Percentiles rank a stretch among this genome's conserved stretches.
Evolutionary conservation across 2,113 vertebrate species (phyloP).

Genomic region (Sorex fumeus): DNA sequence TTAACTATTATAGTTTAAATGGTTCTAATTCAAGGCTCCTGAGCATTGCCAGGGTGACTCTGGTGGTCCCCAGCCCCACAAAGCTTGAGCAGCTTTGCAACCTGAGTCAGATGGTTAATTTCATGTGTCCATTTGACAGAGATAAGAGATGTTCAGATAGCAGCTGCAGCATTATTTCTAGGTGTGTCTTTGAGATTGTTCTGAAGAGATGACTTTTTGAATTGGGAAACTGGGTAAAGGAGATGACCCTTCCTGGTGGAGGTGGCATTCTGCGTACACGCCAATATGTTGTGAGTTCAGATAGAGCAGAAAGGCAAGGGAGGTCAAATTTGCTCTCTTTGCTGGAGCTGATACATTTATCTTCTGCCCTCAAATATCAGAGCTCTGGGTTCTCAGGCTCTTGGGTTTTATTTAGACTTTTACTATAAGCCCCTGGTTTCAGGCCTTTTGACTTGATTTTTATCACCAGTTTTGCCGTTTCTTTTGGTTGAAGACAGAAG

Average conservation of each 20-base stretch:
- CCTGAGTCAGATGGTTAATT: neutral
- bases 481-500: neutral
- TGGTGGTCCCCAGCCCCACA: too few species aligned
- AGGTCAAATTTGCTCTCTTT: neutral
- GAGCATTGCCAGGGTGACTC: too few species aligned
- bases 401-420: neutral
- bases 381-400: neutral
- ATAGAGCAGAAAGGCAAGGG: neutral
- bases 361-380: neutral
- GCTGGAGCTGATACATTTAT: neutral
- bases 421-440: neutral
- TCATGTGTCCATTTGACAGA: neutral
- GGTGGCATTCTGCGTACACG: neutral
- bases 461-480: neutral
- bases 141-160: neutral
- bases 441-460: neutral
- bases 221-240: neutral
- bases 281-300: neutral
- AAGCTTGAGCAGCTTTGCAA: neutral
- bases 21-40: too few species aligned
- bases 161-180: neutral
- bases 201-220: neutral
- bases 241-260: neutral
- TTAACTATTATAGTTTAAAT: too few species aligned
- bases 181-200: neutral